Evolutionary conservation across 2,113 vertebrate genomes (phyloP).

Genomic region (Platichthys flesus): DNA sequence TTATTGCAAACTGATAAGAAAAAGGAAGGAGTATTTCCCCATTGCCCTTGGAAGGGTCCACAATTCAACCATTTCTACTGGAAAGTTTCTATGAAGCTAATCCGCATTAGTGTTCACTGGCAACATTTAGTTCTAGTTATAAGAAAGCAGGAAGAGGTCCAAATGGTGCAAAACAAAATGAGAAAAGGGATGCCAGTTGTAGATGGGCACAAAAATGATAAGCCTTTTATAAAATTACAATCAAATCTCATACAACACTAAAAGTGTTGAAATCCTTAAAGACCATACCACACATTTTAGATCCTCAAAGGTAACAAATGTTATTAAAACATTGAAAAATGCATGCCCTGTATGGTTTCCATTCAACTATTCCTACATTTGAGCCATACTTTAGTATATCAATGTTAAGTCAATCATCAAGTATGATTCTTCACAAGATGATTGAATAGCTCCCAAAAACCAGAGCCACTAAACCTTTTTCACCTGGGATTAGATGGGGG

Average conservation of each 20-base stretch:
- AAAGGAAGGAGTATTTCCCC: not conserved
- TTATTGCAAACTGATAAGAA: not conserved
- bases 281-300: not conserved
- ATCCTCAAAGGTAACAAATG: not conserved
- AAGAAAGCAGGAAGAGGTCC: not conserved
- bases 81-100: conserved; percentile 10
- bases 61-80: not conserved
- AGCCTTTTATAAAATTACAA: not conserved
- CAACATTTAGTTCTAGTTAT: not conserved
- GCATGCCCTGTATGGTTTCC: too few relatives aligned
- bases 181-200: not conserved
- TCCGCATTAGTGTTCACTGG: not conserved
- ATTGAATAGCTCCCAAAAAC: too few relatives aligned
- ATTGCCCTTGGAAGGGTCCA: not conserved
- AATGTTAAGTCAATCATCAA: too few relatives aligned
- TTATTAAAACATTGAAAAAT: too few relatives aligned
- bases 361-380: too few relatives aligned
- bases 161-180: not conserved
- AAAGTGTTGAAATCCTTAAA: too few relatives aligned
- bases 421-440: too few relatives aligned
- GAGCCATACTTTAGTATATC: too few relatives aligned
- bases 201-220: not conserved
- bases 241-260: not conserved
- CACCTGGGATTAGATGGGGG: too few relatives aligned
- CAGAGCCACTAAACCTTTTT: too few relatives aligned